Conservation (phyloP, 2,888 invertebrate species). For the Tholera decimalis region DNA sequence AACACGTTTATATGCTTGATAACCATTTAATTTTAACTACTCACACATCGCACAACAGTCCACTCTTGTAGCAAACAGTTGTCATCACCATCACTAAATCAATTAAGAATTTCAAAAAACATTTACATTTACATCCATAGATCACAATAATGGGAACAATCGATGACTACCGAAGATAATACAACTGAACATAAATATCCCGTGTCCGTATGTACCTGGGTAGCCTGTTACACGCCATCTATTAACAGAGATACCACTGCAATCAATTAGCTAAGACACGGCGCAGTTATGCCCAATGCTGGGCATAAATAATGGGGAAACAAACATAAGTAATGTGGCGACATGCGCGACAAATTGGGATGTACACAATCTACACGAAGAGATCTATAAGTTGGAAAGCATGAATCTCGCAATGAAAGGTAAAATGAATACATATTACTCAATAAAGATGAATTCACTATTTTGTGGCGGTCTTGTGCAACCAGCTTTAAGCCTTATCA, state of each 20-base stretch:
- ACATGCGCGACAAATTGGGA: slow-evolving; percentile 49
- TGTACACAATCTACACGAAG: slow-evolving; percentile 25
- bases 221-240: slow-evolving; percentile 32
- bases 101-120: slow-evolving; percentile 22
- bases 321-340: slow-evolving; percentile 41
- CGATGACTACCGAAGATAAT: slow-evolving; percentile 47
- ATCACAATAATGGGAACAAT: slow-evolving; percentile 45
- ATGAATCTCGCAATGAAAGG: background rate
- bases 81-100: slow-evolving; percentile 15
- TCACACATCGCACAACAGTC: background rate
- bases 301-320: slow-evolving; percentile 51
- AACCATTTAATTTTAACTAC: background rate
- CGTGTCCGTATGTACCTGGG: background rate
- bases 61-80: background rate
- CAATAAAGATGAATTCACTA: no score
- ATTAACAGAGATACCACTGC: slow-evolving; percentile 32
- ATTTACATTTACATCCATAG: slow-evolving; percentile 25
- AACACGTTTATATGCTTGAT: no score
- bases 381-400: slow-evolving; percentile 31
- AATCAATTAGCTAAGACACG: slow-evolving; percentile 34
- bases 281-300: slow-evolving; percentile 45
- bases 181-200: slow-evolving; percentile 45
- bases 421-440: background rate
- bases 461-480: background rate
- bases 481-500: no score